These are phyloP conservation scores for Sericinus montela DNA, from an alignment of 2,888 invertebrate genomes.

Conservation along the genomic window DNA sequence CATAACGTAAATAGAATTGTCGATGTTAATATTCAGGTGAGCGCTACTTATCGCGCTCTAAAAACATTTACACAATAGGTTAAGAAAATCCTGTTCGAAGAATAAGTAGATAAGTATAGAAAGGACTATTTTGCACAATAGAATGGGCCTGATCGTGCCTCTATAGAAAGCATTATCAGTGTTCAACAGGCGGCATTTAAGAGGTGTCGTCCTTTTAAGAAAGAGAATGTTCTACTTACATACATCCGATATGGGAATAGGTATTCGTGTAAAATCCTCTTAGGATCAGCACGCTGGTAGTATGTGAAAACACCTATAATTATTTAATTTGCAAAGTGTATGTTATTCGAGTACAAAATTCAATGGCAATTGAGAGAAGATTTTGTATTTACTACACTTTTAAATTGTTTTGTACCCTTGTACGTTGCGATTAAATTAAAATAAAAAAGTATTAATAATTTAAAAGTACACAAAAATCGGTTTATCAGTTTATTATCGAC, in stretches of 20 bases:
- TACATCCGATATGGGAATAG: slow-evolving; percentile 18
- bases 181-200: slow-evolving; percentile 20
- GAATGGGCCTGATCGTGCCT: slow-evolving; percentile 20
- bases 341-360: no score
- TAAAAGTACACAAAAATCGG: no score
- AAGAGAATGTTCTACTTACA: slow-evolving; percentile 17
- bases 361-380: no score
- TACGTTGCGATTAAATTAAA: no score
- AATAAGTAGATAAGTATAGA: slow-evolving; percentile 19
- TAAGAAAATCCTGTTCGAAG: slow-evolving; percentile 17
- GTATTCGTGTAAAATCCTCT: slow-evolving; percentile 17
- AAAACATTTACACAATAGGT: slow-evolving; percentile 21
- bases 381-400: no score
- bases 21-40: slow-evolving; percentile 19
- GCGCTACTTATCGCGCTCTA: slow-evolving; percentile 18
- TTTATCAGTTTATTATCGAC: no score
- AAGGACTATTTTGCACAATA: slow-evolving; percentile 21
- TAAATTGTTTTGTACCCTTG: no score
- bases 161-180: slow-evolving; percentile 22
- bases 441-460: no score
- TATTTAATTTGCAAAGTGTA: neutral
- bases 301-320: slow-evolving; percentile 5
- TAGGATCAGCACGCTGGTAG: slow-evolving; percentile 2
- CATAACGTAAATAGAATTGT: slow-evolving; percentile 10
- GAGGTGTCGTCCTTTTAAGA: slow-evolving; percentile 22